Conservation (phyloP, 2,113 vertebrate species). For the Vulpes lagopus region DNA sequence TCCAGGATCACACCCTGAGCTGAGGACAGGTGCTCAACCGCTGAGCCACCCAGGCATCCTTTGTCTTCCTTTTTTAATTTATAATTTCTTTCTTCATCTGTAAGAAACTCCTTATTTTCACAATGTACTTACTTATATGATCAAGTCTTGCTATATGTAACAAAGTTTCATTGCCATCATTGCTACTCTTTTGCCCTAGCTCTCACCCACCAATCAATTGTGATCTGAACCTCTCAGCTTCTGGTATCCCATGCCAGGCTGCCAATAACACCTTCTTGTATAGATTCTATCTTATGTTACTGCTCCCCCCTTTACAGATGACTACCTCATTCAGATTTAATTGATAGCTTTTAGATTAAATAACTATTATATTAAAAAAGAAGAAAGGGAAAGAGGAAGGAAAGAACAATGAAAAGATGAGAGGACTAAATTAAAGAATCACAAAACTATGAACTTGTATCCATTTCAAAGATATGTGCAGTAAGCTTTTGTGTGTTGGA, state of each 20-base stretch:
- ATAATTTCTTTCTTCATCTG: not conserved
- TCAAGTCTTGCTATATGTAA: not conserved
- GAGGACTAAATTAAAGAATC: not conserved
- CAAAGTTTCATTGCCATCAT: too few relatives aligned
- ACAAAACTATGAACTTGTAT: not conserved
- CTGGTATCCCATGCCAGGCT: not conserved
- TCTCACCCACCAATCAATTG: not conserved
- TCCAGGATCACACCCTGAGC: too few relatives aligned
- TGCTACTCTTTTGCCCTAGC: rapidly evolving
- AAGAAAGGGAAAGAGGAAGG: not conserved
- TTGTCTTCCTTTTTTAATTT: not conserved
- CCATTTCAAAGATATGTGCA: not conserved
- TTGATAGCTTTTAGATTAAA: not conserved
- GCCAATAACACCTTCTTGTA: too few relatives aligned
- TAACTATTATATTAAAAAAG: not conserved
- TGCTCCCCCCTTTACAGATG: not conserved
- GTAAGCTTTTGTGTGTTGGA: not conserved
- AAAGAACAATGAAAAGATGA: not conserved
- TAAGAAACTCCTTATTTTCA: not conserved
- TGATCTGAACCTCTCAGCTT: not conserved
- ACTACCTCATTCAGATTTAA: not conserved
- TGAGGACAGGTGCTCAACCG: too few relatives aligned
- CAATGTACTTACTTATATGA: not conserved
- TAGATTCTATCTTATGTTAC: not conserved
- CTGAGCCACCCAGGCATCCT: too few relatives aligned